Percentiles rank a stretch among this genome's conserved stretches.
phyloP scores from a whole-genome alignment of 1,140 invertebrate species.

The Pogonomyrmex barbatus region DNA sequence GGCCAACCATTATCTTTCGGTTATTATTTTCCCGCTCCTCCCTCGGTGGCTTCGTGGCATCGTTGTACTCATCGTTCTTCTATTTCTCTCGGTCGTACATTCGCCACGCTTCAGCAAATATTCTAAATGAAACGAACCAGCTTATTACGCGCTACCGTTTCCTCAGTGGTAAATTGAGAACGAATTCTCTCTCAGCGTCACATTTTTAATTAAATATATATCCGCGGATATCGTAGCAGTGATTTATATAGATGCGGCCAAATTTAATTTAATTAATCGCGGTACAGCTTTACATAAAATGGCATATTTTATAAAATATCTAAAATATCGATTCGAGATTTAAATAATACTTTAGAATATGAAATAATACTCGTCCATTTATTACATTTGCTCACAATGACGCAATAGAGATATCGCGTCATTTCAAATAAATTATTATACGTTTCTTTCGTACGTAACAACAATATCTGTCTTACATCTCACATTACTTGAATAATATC shows the following conservation, averaged over 20 bases:
- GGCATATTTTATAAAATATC: neutral
- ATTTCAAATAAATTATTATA: neutral
- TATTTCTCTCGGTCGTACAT: neutral
- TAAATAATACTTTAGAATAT: constrained; percentile 34
- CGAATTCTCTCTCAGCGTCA: neutral
- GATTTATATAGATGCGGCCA: neutral
- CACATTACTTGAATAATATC: neutral
- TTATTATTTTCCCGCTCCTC: constrained; percentile 37
- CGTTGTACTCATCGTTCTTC: neutral
- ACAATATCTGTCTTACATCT: neutral
- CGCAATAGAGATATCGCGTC: neutral
- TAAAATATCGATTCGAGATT: constrained; percentile 26
- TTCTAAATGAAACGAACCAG: constrained; percentile 19
- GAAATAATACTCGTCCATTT: constrained; percentile 8
- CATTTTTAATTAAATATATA: constrained; percentile 50
- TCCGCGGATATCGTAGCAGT: neutral
- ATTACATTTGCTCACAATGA: neutral
- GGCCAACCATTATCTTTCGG: constrained; percentile 1
- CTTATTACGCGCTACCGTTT: constrained; percentile 29
- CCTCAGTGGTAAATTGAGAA: constrained; percentile 16
- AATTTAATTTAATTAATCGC: constrained; percentile 56
- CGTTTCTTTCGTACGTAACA: neutral
- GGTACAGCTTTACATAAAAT: neutral
- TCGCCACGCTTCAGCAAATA: neutral
- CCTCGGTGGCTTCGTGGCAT: neutral